Evolutionary conservation across 2,113 vertebrate species (phyloP), one percentile per base, ranked within the genome.

Genomic region (Climacteris rufus): DNA sequence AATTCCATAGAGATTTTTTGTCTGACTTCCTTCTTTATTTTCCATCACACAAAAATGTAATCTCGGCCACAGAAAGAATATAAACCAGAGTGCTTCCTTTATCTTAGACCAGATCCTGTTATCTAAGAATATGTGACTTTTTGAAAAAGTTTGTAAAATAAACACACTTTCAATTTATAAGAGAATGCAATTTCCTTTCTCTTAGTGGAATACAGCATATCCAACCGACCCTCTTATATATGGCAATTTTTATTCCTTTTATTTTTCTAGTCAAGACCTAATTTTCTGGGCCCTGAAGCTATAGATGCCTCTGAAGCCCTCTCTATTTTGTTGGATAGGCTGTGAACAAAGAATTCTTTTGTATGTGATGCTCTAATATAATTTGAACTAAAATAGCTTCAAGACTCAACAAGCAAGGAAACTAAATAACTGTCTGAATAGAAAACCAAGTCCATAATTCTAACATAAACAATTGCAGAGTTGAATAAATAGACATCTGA

Each of bases 311-410:
- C 72, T 85, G 93, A 86, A 89, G 68, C 53, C 71, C 45, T 65
- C 63, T 92, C 52, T 75, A 7, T 76, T 92, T 96, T 89, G 42
- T 89, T 76, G 83, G 54, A 8, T 66, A 63, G 70, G 25, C 50
- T n/a, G 35, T 77, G 87, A 95, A 95, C 88, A 93, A 94, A 83
- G 83, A 95, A 74, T 65, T 84, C 76, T 90, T 92, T 87, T 85
- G 64, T 96, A 83, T 75, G 39, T 35, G 37, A 63, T 74, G 37
- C 81, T 83, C 44, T 91, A 79, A 89, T 33, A 74, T 84, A 96
- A 92, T 90, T 79, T 88, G 39, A 93, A 88, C 90, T 90, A 80
- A 96, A 96, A 96, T 87, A 92, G 59, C 70, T 92, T 85, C 63
- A 89, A 87, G 83, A 92, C 47, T 75, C 80, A 89, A 59, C 47